phyloP scores from a whole-genome alignment of 2,888 invertebrate species.

The Tipula unca region DNA sequence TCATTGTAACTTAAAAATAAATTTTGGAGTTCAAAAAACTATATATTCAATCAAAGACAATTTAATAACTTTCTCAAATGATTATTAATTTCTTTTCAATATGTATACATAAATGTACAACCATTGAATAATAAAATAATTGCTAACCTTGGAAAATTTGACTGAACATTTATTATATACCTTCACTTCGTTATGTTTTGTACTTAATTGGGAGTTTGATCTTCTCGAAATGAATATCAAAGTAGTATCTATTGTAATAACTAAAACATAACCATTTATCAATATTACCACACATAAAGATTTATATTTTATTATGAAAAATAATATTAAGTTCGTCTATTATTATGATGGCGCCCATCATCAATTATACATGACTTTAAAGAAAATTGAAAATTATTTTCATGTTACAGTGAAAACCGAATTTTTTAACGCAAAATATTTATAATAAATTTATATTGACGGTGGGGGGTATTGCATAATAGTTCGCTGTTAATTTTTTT shows the following conservation, averaged over 20 bases:
- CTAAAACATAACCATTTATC: neutral
- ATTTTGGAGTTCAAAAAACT: neutral
- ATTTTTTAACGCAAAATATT: neutral
- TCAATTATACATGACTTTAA: constrained; percentile 9
- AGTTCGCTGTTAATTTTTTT: neutral
- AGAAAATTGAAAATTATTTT: neutral
- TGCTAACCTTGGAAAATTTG: neutral
- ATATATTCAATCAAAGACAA: neutral
- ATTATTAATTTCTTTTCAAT: neutral
- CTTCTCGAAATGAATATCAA: neutral
- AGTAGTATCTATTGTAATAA: neutral
- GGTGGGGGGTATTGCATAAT: neutral
- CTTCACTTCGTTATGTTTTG: neutral
- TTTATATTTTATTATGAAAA: neutral
- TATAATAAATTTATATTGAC: neutral
- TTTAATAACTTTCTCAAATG: neutral
- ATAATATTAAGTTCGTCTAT: neutral
- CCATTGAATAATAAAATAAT: no score
- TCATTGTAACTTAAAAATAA: neutral
- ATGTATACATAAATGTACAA: neutral
- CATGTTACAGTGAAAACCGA: neutral
- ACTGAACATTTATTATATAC: neutral
- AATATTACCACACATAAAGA: neutral
- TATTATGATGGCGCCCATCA: neutral
- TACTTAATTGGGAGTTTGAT: neutral